phyloP scores from a whole-genome alignment of 2,888 invertebrate genomes.

The Leucozona laternaria region DNA sequence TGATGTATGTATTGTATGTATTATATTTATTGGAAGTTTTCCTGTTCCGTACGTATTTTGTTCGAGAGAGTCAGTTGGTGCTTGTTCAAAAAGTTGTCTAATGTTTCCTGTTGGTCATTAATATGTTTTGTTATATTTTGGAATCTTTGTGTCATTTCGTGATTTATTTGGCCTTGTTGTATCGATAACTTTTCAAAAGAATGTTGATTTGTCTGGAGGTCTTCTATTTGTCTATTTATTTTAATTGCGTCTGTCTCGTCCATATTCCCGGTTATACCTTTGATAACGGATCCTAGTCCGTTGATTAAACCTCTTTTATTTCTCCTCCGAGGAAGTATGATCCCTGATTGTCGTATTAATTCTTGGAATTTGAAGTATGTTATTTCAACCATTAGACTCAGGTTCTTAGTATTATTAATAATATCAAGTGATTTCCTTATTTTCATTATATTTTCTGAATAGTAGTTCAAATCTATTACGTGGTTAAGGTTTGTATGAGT shows the following conservation, averaged over 20 bases:
- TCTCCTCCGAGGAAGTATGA: constrained; percentile 9
- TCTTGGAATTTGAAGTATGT: background rate
- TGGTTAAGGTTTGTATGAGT: constrained; percentile 17
- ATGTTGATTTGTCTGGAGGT: background rate
- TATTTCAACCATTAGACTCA: background rate
- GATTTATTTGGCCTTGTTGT: background rate
- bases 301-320: constrained; percentile 44
- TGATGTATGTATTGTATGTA: constrained; percentile 34
- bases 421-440: constrained; percentile 4
- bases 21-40: constrained; percentile 11
- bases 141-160: background rate
- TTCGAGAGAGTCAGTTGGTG: background rate
- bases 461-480: constrained; percentile 17
- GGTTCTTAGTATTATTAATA: background rate
- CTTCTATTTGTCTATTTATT: constrained; percentile 14
- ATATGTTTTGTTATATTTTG: background rate
- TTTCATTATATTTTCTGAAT: constrained; percentile 18
- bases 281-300: background rate
- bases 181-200: background rate
- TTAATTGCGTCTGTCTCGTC: background rate
- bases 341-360: background rate
- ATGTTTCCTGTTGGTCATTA: background rate
- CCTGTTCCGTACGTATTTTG: constrained; percentile 32
- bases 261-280: constrained; percentile 17
- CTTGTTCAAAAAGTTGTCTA: background rate